Evolutionary conservation across 2,113 vertebrate genomes (phyloP).

Genomic region (Oceanites oceanicus): DNA sequence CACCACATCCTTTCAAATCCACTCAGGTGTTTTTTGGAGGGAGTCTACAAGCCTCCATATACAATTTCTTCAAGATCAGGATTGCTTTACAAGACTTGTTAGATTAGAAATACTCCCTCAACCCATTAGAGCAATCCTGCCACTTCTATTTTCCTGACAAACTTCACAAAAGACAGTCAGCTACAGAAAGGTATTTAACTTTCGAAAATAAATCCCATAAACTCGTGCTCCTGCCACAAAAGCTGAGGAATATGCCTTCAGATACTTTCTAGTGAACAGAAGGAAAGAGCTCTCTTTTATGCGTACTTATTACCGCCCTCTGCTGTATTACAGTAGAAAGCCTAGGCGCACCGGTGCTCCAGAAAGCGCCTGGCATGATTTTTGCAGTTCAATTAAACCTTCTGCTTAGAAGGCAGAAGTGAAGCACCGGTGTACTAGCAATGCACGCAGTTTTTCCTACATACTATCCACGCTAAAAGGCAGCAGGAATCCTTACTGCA

Average conservation of each 20-base stretch:
- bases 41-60: not conserved
- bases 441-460: not conserved
- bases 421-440: not conserved
- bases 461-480: fast-evolving
- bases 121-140: not conserved
- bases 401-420: not conserved
- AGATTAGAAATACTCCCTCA: not conserved
- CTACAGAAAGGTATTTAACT: not conserved
- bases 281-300: not conserved
- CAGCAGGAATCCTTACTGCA: not conserved
- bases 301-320: not conserved
- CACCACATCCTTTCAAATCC: not conserved
- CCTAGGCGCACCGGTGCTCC: not conserved
- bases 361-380: not conserved
- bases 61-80: not conserved
- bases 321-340: not conserved
- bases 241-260: not conserved
- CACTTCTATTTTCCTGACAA: not conserved
- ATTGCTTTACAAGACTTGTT: not conserved
- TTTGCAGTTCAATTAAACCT: not conserved
- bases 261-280: not conserved
- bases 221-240: not conserved
- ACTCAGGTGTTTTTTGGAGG: not conserved
- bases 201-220: fast-evolving
- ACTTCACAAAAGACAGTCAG: not conserved